Evolutionary conservation across 2,797 vertebrate species (phyloP).

Genomic region (Chelmon rostratus): DNA sequence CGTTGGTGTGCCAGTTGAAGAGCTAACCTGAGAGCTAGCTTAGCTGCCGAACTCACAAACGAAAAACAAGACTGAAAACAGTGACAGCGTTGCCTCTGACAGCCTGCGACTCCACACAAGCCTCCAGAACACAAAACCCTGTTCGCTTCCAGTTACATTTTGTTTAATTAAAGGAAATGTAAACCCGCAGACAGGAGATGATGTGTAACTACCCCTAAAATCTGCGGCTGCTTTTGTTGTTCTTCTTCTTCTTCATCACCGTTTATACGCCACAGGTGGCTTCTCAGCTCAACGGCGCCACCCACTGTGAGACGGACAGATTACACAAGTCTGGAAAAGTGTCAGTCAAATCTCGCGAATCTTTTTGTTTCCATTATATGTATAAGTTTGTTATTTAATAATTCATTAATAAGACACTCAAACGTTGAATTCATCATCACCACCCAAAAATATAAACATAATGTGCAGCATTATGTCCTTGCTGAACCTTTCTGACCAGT

Average conservation of each 20-base stretch:
- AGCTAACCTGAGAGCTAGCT: slow-evolving; percentile 70
- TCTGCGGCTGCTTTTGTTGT: slow-evolving; percentile 49
- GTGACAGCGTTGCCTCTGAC: slow-evolving; percentile 13
- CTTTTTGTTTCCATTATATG: neutral
- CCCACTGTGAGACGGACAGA: neutral
- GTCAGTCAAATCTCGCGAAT: neutral
- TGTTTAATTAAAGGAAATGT: neutral
- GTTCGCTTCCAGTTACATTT: slow-evolving; percentile 51
- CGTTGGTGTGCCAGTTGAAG: slow-evolving; percentile 27
- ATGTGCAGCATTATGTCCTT: neutral
- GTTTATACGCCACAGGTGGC: neutral
- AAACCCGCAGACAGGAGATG: neutral
- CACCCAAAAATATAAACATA: no score
- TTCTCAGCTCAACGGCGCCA: neutral
- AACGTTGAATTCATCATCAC: neutral
- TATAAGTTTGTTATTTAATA: neutral
- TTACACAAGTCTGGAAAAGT: neutral
- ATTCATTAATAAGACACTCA: neutral
- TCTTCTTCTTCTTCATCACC: slow-evolving; percentile 51
- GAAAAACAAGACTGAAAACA: slow-evolving; percentile 29
- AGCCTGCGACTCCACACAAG: slow-evolving; percentile 1
- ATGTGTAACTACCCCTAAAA: slow-evolving; percentile 7
- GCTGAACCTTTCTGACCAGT: neutral
- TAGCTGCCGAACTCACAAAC: slow-evolving; percentile 42
- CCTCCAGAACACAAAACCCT: neutral